These are phyloP conservation scores for Rhorus exstirpatorius DNA, from an alignment of 2,888 invertebrate species.

Conservation along the genomic window DNA sequence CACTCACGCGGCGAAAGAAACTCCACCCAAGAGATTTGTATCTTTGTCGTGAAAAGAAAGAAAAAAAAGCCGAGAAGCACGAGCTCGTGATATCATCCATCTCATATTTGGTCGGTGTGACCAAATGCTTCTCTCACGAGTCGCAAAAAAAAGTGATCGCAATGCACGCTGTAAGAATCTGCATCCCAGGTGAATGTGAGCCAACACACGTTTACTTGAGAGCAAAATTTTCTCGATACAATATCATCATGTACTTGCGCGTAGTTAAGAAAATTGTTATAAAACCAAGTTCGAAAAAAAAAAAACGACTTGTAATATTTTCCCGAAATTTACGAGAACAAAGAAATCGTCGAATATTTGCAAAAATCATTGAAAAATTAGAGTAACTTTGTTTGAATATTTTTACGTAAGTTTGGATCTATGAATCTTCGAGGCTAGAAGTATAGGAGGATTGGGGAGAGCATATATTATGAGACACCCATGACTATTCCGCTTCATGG, in stretches of 20 bases:
- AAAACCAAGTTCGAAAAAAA: too few relatives aligned
- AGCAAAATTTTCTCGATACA: not conserved
- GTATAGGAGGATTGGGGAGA: too few relatives aligned
- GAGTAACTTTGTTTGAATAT: too few relatives aligned
- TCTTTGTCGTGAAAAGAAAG: conserved; percentile 16
- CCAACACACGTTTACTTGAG: not conserved
- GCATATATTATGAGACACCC: too few relatives aligned
- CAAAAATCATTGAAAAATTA: too few relatives aligned
- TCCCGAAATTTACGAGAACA: not conserved
- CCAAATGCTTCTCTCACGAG: not conserved
- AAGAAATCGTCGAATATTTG: conserved; percentile 1
- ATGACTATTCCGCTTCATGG: too few relatives aligned
- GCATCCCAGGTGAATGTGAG: not conserved
- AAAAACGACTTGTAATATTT: not conserved
- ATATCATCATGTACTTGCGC: not conserved
- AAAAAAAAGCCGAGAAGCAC: not conserved
- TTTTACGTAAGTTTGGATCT: too few relatives aligned
- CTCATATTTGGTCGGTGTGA: not conserved
- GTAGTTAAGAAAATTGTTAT: not conserved
- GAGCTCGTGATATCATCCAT: conserved; percentile 2
- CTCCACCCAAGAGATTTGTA: conserved; percentile 22
- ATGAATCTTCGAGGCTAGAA: too few relatives aligned
- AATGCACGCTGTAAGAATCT: not conserved
- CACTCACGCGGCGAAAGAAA: conserved; percentile 27
- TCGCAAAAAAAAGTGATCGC: conserved; percentile 27